phyloP scores from a whole-genome alignment of 2,113 vertebrate species.

The Chaetorhynchus papuensis region DNA sequence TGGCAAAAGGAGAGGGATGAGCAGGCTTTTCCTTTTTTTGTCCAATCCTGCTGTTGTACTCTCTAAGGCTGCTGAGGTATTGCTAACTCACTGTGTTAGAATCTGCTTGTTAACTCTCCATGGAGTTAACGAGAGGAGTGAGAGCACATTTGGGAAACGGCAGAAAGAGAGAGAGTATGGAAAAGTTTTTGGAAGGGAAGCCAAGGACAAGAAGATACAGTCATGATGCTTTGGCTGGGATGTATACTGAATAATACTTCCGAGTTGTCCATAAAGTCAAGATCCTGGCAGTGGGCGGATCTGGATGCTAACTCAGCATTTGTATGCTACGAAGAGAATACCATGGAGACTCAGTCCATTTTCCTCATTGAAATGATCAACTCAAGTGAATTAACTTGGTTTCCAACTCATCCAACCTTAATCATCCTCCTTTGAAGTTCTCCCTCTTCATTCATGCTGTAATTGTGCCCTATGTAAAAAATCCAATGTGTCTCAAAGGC shows the following conservation, averaged over 20 bases:
- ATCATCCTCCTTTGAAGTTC: constrained; percentile 10
- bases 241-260: not conserved
- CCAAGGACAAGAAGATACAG: constrained; percentile 19
- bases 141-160: not conserved
- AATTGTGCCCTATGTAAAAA: not conserved
- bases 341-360: not conserved
- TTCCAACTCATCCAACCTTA: constrained; percentile 1
- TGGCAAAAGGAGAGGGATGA: not conserved
- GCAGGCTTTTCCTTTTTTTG: not conserved
- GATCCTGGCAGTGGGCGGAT: not conserved
- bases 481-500: not conserved
- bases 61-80: not conserved
- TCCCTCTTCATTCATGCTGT: not conserved
- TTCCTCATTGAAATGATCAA: constrained; percentile 10
- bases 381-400: constrained; percentile 15
- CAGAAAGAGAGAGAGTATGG: not conserved
- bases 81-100: not conserved
- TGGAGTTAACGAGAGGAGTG: not conserved
- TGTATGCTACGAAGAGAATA: not conserved
- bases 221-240: not conserved
- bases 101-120: not conserved
- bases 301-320: constrained; percentile 23
- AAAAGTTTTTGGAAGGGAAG: constrained; percentile 5
- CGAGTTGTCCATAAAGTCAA: not conserved
- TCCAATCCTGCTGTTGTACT: not conserved